Evolutionary conservation across 2,113 vertebrate species (phyloP).

Genomic region (Sorex fumeus): DNA sequence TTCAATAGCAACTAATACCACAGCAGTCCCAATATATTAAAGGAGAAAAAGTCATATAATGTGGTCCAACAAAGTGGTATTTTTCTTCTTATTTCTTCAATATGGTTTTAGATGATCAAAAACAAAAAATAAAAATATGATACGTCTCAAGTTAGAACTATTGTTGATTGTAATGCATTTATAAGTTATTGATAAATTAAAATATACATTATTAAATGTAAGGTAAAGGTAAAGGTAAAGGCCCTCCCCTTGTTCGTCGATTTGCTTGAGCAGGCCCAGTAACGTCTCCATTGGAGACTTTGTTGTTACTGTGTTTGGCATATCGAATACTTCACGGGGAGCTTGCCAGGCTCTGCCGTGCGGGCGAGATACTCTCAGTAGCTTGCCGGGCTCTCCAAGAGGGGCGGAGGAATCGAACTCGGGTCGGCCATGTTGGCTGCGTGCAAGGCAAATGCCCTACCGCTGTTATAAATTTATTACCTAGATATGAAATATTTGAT

Average conservation of each 20-base stretch:
- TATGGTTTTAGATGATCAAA: background rate
- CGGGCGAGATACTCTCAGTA: too few species aligned
- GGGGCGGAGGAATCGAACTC: too few species aligned
- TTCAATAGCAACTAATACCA: slow-evolving; percentile 1
- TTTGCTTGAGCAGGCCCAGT: too few species aligned
- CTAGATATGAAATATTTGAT: slow-evolving; percentile 33
- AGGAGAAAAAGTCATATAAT: background rate
- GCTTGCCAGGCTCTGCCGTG: too few species aligned
- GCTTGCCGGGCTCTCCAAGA: too few species aligned
- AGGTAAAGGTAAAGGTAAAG: too few species aligned
- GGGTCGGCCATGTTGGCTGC: too few species aligned
- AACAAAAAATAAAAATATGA: background rate
- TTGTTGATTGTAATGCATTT: slow-evolving; percentile 20
- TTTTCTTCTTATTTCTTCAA: background rate
- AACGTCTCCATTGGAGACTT: too few species aligned
- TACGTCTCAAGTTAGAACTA: slow-evolving; percentile 24
- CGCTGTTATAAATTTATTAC: background rate
- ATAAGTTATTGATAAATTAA: background rate
- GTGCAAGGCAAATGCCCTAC: too few species aligned
- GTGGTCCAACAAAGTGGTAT: background rate
- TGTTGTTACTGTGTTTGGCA: too few species aligned
- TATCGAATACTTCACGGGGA: too few species aligned
- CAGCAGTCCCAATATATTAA: background rate
- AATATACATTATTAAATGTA: background rate
- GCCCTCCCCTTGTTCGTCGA: too few species aligned